Conservation (phyloP, 2,797 vertebrate species). For the Erpetoichthys calabaricus region DNA sequence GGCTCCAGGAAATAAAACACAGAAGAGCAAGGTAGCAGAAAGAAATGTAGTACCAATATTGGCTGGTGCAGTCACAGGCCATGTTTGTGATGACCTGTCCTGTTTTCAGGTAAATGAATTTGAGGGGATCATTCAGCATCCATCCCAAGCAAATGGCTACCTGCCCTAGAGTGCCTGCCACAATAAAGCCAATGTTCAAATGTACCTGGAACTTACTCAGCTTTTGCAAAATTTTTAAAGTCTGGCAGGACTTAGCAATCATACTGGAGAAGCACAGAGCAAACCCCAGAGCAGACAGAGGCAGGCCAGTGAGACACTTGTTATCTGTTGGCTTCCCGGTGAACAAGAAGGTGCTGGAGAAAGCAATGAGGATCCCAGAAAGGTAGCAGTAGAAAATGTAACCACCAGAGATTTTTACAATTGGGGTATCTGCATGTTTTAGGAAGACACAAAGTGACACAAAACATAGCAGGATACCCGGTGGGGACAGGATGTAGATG, state of each 20-base stretch:
- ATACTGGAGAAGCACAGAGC: neutral
- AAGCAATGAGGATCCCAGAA: neutral
- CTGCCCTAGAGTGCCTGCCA: neutral
- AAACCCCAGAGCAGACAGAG: constrained; percentile 4
- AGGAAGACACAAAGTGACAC: too few relatives aligned
- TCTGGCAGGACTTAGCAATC: constrained; percentile 4
- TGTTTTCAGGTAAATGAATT: neutral
- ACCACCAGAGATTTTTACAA: constrained; percentile 2
- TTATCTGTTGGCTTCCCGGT: neutral
- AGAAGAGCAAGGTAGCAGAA: neutral
- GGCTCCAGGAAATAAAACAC: neutral
- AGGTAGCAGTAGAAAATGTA: neutral
- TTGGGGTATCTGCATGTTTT: constrained; percentile 8
- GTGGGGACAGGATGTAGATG: too few relatives aligned
- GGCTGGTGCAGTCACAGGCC: neutral
- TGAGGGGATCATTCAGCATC: neutral
- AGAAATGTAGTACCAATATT: too few relatives aligned
- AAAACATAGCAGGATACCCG: too few relatives aligned
- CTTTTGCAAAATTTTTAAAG: neutral
- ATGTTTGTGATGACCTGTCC: neutral
- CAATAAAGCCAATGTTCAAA: constrained; percentile 1
- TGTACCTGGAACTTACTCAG: neutral
- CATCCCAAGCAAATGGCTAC: neutral
- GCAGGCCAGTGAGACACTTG: constrained; percentile 2
- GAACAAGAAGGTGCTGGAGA: constrained; percentile 1